phyloP scores from a whole-genome alignment of 2,797 vertebrate species.

The Eupleurogrammus muticus region DNA sequence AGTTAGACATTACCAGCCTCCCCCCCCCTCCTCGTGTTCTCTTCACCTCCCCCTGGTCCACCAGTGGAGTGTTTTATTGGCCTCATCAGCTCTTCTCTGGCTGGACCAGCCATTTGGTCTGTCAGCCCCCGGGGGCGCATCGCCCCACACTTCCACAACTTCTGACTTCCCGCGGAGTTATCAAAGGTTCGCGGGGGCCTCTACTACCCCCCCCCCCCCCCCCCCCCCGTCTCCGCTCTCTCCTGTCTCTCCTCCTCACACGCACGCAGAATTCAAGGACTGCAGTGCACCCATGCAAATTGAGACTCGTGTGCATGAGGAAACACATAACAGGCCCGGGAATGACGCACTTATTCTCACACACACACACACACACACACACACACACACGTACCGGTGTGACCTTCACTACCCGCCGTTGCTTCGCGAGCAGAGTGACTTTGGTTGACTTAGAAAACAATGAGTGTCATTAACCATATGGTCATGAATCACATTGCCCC shows the following conservation, averaged over 20 bases:
- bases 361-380: neutral
- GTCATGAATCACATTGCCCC: slow-evolving; percentile 41
- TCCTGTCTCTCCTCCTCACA: slow-evolving; percentile 7
- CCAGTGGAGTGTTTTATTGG: slow-evolving; percentile 72
- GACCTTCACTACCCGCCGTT: slow-evolving; percentile 32
- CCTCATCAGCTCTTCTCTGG: slow-evolving; percentile 60
- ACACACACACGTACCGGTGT: slow-evolving; percentile 10
- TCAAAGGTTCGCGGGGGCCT: slow-evolving; percentile 53
- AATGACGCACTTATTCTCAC: slow-evolving; percentile 16
- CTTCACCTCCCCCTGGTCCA: slow-evolving; percentile 34
- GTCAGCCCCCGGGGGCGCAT: slow-evolving; percentile 60
- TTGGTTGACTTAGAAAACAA: slow-evolving; percentile 57
- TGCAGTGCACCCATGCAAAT: slow-evolving; percentile 37
- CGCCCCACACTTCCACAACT: slow-evolving; percentile 48
- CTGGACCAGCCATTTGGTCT: slow-evolving; percentile 58
- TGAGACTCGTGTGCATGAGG: slow-evolving; percentile 27
- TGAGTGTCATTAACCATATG: slow-evolving; percentile 55
- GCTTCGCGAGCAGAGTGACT: slow-evolving; percentile 47
- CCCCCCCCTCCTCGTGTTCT: slow-evolving; percentile 32
- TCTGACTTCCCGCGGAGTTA: slow-evolving; percentile 60
- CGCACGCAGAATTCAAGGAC: neutral
- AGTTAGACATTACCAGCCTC: slow-evolving; percentile 78
- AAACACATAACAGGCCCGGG: slow-evolving; percentile 19
- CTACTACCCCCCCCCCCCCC: too few relatives aligned
- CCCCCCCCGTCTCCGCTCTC: neutral